Percentiles rank a stretch among this genome's conserved stretches.
Conservation (phyloP, 2,113 vertebrate genomes). For the Chitala chitala region DNA sequence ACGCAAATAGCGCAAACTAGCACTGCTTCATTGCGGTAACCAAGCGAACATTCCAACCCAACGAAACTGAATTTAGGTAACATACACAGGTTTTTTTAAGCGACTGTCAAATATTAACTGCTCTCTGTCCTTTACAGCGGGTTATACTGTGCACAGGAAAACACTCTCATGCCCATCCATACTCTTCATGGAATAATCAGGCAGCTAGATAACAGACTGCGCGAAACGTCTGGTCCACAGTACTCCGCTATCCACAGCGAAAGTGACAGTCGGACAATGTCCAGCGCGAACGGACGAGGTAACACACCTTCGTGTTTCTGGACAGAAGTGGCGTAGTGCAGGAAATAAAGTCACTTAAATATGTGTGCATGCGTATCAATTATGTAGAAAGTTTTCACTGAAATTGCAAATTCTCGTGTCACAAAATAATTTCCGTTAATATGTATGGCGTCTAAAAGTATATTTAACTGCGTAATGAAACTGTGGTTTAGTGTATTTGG, state of each 20-base stretch:
- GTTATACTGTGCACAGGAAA: constrained; percentile 42
- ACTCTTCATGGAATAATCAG: constrained; percentile 50
- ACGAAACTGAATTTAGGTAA: too few species aligned
- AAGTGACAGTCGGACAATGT: constrained; percentile 65
- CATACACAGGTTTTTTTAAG: too few species aligned
- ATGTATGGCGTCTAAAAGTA: too few species aligned
- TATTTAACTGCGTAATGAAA: too few species aligned
- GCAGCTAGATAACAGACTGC: constrained; percentile 49
- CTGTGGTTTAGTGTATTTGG: too few species aligned
- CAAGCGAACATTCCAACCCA: too few species aligned
- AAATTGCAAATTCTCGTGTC: too few species aligned
- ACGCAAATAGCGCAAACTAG: too few species aligned
- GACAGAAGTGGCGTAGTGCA: background rate
- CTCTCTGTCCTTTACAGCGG: constrained; percentile 52
- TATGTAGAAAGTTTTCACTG: too few species aligned
- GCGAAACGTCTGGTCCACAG: constrained; percentile 44
- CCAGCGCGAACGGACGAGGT: constrained; percentile 64
- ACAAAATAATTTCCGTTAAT: too few species aligned
- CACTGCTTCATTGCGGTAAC: too few species aligned
- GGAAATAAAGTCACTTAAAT: background rate
- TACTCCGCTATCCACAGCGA: constrained; percentile 50
- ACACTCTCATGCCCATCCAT: constrained; percentile 54
- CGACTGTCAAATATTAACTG: too few species aligned
- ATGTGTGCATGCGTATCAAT: background rate
- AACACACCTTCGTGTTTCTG: constrained; percentile 41